Base-by-base conservation (phyloP, 2,888 invertebrate species). In the Campopleginae sp. region DNA sequence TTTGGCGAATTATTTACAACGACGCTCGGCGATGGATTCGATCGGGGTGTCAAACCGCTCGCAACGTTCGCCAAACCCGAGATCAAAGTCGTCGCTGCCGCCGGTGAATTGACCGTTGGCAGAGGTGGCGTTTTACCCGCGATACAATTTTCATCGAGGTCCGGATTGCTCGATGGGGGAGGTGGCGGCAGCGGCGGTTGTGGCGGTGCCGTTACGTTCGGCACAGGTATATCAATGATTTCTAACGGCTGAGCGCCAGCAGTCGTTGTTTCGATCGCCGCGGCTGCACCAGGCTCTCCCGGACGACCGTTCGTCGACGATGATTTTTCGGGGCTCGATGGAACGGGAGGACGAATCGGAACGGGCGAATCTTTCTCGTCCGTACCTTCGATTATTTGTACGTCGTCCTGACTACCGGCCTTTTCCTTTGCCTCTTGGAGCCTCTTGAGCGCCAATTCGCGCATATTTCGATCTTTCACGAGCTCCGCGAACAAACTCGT, bases 401-500 rank as follows among this genome's bases (percentile, higher is more conserved):
- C 92, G 10, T 93, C 94, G 23, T 94, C 94, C 72, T 92, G 93
- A 75, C 82, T 93, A 2, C 88, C 88, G 0, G 92, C 93, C 84
- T 96, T 96, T 87, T 96, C 96, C 74, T 96, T 94, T 71, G 96
- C 95, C 90, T 96, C 96, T 91, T 96, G 95, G 17, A 97, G 92
- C 92, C 96, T 97, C 94, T 96, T 95, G 83, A 95, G 93, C 77
- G 97, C 97, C 93, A 97, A 95, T 82, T 97, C 97, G 10, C 97
- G 95, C 94, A 97, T 97, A 88, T 97, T 97, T 88, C 96, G 96
- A 91, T 97, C 97, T 91, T 98, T 98, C 17, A 98, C 97, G 85
- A 98, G 95, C 94, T 98, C 98, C 0, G 98, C 98, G 92, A 98
- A 98, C 14, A 98, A 95, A 92, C 98, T 98, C 10, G 98, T 98